Base-by-base conservation (phyloP, 2,888 invertebrate genomes). In the Yponomeuta sedellus region DNA sequence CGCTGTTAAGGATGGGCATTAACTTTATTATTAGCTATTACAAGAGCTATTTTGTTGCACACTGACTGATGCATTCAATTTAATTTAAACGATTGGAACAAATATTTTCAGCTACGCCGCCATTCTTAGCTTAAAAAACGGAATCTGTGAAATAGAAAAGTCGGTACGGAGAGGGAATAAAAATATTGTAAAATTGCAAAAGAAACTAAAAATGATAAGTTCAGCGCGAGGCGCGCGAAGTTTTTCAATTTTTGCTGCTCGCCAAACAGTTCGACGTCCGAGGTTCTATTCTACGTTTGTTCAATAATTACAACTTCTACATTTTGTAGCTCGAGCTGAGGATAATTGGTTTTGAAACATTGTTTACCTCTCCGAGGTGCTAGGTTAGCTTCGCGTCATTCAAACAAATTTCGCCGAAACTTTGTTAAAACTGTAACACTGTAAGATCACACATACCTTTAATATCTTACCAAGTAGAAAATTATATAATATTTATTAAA, bases 11-110 rank as follows among this genome's bases (percentile, higher is more conserved):
- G 44, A 16, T 1, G 44, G 16, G 16, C 16, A 52, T 52, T 52
- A 52, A 52, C 44, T 52, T 52, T 52, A 52, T 52, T 3, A 52
- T 52, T 16, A 52, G 44, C 44, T 52, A 52, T 52, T 52, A 52
- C 44, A 52, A n/a, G 12, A 52, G 44, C 44, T 52, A 52, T 52
- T 52, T 52, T 52, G 44, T 52, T 52, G 44, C 44, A 52, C 44
- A 16, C 44, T 52, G 44, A 52, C 12, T 16, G 44, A 52, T 52
- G 44, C 16, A 16, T 52, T 52, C 16, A 12, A 52, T 52, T 52
- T 16, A 52, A 52, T 16, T 52, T 52, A 52, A 52, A 52, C 44
- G 44, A 52, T 4, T 16, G 3, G 4, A 52, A 52, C 16, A 52
- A 44, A 52, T 52, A 52, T 12, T 52, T 52, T 52, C 16, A 52